Evolutionary conservation across 2,888 invertebrate genomes (phyloP).

Genomic region (Pammene aurita): DNA sequence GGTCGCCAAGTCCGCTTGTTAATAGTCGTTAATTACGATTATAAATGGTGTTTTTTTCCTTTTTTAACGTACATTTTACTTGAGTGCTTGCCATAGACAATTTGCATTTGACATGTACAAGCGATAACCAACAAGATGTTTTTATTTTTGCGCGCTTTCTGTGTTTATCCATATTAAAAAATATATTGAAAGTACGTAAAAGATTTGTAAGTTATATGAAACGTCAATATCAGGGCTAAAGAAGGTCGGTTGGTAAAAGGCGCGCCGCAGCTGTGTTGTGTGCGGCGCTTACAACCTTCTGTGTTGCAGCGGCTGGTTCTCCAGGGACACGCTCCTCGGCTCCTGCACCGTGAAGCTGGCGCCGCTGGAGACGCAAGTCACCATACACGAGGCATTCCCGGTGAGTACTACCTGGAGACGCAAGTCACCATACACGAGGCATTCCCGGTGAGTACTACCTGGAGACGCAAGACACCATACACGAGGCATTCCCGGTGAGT

Average conservation of each 20-base stretch:
- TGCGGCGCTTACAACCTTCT: constrained; percentile 63
- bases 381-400: constrained; percentile 95
- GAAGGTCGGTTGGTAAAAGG: constrained; percentile 39
- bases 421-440: constrained; percentile 95
- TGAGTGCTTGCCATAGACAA: too few relatives aligned
- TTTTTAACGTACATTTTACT: too few relatives aligned
- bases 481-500: constrained; percentile 92
- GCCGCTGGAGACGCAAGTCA: constrained; percentile 94
- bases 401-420: constrained; percentile 91
- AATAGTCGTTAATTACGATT: too few relatives aligned
- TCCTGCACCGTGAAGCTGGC: constrained; percentile 92
- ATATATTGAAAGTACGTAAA: neutral
- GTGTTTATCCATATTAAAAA: neutral
- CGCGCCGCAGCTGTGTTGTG: constrained; percentile 50
- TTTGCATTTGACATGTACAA: too few relatives aligned
- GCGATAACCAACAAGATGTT: too few relatives aligned
- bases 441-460: constrained; percentile 87
- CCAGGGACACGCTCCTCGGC: constrained; percentile 93
- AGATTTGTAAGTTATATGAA: constrained; percentile 16
- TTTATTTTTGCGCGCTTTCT: too few relatives aligned
- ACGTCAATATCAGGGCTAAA: neutral
- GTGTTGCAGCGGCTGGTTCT: constrained; percentile 96
- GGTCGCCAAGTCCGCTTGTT: neutral
- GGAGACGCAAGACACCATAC: constrained; percentile 93
- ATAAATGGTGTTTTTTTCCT: too few relatives aligned